Conservation (phyloP, 2,888 invertebrate genomes). For the Cryptosula pallasiana region DNA sequence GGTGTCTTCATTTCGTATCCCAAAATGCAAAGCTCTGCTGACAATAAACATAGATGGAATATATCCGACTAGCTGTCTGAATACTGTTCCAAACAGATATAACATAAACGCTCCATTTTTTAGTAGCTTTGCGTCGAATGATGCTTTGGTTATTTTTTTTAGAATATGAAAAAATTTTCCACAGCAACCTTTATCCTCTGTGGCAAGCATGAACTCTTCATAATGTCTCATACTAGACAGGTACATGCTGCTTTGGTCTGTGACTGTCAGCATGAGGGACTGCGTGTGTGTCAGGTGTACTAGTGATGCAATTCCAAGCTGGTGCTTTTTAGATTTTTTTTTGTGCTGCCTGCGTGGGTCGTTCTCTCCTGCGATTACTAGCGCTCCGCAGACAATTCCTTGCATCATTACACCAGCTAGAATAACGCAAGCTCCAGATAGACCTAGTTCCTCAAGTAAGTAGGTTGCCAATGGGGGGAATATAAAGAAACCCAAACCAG, state of each 20-base stretch:
- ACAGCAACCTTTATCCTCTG: not conserved
- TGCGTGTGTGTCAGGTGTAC: not conserved
- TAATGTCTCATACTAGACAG: not conserved
- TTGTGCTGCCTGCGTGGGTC: not conserved
- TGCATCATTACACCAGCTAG: slow-evolving; percentile 16
- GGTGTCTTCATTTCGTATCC: slow-evolving; percentile 31
- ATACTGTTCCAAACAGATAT: slow-evolving; percentile 78
- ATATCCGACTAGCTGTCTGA: slow-evolving; percentile 83
- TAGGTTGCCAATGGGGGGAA: slow-evolving; percentile 7
- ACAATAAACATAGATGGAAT: slow-evolving; percentile 90
- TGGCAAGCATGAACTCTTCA: not conserved
- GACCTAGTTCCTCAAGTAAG: slow-evolving; percentile 9
- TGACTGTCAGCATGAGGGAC: not conserved
- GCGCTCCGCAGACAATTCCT: slow-evolving; percentile 5
- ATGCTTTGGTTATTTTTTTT: not conserved
- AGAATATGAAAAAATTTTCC: not conserved
- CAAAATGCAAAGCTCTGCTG: slow-evolving; percentile 68
- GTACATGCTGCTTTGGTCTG: slow-evolving; percentile 23
- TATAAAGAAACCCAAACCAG: slow-evolving; percentile 9
- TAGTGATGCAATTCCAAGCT: not conserved
- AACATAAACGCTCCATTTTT: slow-evolving; percentile 40
- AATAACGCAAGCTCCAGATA: not conserved
- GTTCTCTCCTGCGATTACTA: not conserved
- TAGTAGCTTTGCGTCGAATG: slow-evolving; percentile 40
- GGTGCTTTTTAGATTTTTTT: not conserved